phyloP scores from a whole-genome alignment of 2,797 vertebrate species.

The Coranthus polyacanthus region DNA sequence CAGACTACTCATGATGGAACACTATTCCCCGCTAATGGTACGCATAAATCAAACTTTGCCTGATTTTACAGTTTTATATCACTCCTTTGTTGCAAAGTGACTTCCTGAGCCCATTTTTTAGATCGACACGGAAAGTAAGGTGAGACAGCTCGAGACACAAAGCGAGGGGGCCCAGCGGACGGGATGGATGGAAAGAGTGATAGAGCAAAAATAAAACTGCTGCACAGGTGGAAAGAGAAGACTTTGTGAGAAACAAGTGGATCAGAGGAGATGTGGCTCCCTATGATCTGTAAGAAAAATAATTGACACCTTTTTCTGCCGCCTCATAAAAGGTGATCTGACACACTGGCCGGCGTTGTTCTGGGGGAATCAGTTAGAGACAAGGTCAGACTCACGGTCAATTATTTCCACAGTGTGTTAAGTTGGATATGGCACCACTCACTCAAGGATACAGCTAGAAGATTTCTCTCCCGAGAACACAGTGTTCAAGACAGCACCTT shows the following conservation, averaged over 20 bases:
- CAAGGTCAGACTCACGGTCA: conserved; percentile 34
- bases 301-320: conserved; percentile 30
- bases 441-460: not conserved
- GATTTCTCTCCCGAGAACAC: conserved; percentile 6
- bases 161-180: not conserved
- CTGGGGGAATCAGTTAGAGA: conserved; percentile 24
- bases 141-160: conserved; percentile 57
- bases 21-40: conserved; percentile 76
- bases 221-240: conserved; percentile 15
- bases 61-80: conserved; percentile 75
- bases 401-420: conserved; percentile 18
- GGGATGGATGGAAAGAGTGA: conserved; percentile 22
- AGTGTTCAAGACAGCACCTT: conserved; percentile 22
- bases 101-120: conserved; percentile 70
- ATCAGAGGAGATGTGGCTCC: conserved; percentile 32
- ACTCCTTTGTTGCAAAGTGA: conserved; percentile 63
- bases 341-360: conserved; percentile 15
- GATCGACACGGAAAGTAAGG: conserved; percentile 59
- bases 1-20: conserved; percentile 76
- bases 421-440: conserved; percentile 8
- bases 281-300: conserved; percentile 49
- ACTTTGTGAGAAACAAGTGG: conserved; percentile 7
- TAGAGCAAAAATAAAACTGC: conserved; percentile 52
- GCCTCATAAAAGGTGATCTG: conserved; percentile 17
- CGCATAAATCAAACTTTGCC: conserved; percentile 76